Evolutionary conservation across 2,113 vertebrate genomes (phyloP).

Genomic region (Pterocles gutturalis): DNA sequence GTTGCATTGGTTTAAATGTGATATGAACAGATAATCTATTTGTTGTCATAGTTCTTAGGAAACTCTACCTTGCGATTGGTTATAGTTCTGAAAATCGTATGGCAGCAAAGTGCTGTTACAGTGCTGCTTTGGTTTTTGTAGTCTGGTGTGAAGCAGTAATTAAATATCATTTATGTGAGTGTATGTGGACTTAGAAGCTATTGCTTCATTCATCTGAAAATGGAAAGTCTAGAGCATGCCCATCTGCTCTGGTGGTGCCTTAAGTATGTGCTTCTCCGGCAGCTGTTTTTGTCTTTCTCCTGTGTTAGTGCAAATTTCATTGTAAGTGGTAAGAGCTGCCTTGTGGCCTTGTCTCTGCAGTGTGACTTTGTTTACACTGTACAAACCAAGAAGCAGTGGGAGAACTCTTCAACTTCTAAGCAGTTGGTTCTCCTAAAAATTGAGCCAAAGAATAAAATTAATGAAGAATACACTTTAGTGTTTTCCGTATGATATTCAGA

Average conservation of each 20-base stretch:
- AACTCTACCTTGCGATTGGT: background rate
- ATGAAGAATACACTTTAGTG: background rate
- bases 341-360: background rate
- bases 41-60: background rate
- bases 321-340: constrained; percentile 1
- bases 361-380: background rate
- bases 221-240: background rate
- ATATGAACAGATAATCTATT: background rate
- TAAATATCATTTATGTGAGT: background rate
- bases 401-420: background rate
- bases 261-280: background rate
- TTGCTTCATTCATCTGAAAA: background rate
- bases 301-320: background rate
- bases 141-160: background rate
- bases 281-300: background rate
- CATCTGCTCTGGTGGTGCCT: background rate
- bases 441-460: background rate
- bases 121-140: background rate
- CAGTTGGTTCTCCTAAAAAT: background rate
- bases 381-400: background rate
- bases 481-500: background rate
- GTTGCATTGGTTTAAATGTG: background rate
- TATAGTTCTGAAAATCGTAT: background rate
- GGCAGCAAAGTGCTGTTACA: background rate
- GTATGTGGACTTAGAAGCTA: background rate